Conservation (phyloP, 2,888 invertebrate genomes). For the Congeria kusceri region DNA sequence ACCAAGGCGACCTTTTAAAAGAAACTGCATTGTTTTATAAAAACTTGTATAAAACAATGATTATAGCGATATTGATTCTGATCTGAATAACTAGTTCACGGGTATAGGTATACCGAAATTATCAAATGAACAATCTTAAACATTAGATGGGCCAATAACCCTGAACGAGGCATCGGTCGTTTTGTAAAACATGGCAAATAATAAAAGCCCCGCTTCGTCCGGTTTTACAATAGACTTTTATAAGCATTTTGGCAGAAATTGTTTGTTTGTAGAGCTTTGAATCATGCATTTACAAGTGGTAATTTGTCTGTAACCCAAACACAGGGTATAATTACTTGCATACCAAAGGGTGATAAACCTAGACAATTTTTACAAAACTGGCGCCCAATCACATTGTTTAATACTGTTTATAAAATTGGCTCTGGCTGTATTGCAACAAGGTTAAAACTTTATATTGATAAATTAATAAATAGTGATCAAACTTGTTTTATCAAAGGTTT, state of each 20-base stretch:
- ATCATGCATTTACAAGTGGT: no score
- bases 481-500: constrained; percentile 1
- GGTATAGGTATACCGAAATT: no score
- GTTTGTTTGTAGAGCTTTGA: no score
- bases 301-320: no score
- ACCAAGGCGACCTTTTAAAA: constrained; percentile 6
- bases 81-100: neutral
- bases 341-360: no score
- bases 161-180: neutral
- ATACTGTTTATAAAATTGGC: constrained; percentile 48
- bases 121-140: no score
- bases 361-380: no score
- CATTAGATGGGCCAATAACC: neutral
- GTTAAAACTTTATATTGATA: constrained; percentile 14
- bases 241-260: no score
- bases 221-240: no score
- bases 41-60: neutral
- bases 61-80: neutral
- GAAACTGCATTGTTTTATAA: neutral
- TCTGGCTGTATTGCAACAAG: constrained; percentile 46
- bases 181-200: constrained; percentile 17
- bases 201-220: constrained; percentile 1
- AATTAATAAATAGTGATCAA: constrained; percentile 5
- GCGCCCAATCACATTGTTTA: constrained; percentile 8
- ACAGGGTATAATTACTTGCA: no score